Base-by-base conservation (phyloP, 2,888 invertebrate genomes). In the Amphipoea oculea region DNA sequence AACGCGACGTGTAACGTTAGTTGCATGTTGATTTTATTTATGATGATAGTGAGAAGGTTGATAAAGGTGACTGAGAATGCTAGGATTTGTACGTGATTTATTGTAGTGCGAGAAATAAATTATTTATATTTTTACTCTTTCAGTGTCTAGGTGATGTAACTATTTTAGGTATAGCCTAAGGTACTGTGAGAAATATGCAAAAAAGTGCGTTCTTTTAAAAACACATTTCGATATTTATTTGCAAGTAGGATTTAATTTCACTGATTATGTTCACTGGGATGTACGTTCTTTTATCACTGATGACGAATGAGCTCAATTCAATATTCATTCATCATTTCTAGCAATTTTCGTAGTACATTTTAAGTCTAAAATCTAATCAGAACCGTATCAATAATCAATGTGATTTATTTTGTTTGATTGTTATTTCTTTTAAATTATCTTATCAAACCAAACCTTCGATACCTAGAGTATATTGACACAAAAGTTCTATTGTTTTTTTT, bases 1-100 rank as follows among this genome's bases (percentile, higher is more conserved):
- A 97, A 94, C 84, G 89, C 29, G 54, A 54, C n/a, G 29, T 51
- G n/a, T 20, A 36, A 51, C 73, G 69, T 70, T 57, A 69, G 45
- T 73, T 54, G 17, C 9, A 62, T 36, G 29, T 68, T 45, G 42
- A 36, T 42, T 42, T 12, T 42, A 4, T 6, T 62, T 20, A 48
- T 23, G 20, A 20, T 23, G 17, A 20, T 57, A 2, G 36, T 66
- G 54, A n/a, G 9, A 51, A 60, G 17, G 29, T 36, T 62, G 57
- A 51, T 54, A 36, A 42, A n/a, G 23, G 45, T 45, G 65, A n/a
- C 2, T 17, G 11, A 20, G 3, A 36, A 45, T n/a, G 23, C 51
- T 57, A 57, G 4, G 12, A 14, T 51, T 72, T 3, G 11, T 73
- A 63, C 1, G 75, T 74, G 79, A 57, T 36, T 66, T 11, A 60